Base-by-base conservation (phyloP, 1,140 invertebrate genomes). In the Leptinotarsa lineolata region DNA sequence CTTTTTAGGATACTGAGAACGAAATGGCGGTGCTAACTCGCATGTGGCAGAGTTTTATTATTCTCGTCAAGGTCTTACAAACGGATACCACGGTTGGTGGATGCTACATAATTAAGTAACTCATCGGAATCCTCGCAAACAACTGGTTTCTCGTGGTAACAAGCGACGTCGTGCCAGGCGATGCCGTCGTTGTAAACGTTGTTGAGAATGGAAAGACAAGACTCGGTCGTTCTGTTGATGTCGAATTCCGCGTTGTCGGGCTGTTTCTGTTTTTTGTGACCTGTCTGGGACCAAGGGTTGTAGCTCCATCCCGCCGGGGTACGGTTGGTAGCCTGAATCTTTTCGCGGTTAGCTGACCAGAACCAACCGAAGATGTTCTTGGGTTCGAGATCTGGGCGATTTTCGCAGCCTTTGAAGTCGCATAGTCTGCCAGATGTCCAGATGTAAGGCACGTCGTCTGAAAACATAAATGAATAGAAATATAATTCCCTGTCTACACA, bases 171-270 rank as follows among this genome's bases (percentile, higher is more conserved):
- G 85, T 96, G 95, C 94, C 94, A 96, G 66, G 92, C 92, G 80
- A 96, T 94, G 66, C 94, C 94, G 83, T 96, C 94, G 75, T 93
- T 93, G 88, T 96, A 96, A 1, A 96, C 94, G 84, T 96, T 95
- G 88, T 97, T 96, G 45, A 95, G 86, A 59, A 96, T 89, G 13
- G 92, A 93, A 73, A 96, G 80, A 80, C 94, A 96, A 45, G 94
- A 94, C 82, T 97, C 95, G 68, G 89, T 90, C 0, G 73, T 80
- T 63, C 92, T 89, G 85, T 96, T 96, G 85, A 96, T 96, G 78
- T 95, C 93, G 85, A 93, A 96, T 84, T 96, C 94, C 1, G 95
- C 94, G 80, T 96, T 96, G 84, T 96, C 95, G 1, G 95, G 95
- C 84, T 97, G 95, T 63, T 89, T 90, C 60, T 88, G 85, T 85